A percentile compares a stretch with the other conserved stretches of the same genome.
Evolutionary conservation across 2,113 vertebrate species (phyloP).

Genomic region (Ariopsis seemanni): DNA sequence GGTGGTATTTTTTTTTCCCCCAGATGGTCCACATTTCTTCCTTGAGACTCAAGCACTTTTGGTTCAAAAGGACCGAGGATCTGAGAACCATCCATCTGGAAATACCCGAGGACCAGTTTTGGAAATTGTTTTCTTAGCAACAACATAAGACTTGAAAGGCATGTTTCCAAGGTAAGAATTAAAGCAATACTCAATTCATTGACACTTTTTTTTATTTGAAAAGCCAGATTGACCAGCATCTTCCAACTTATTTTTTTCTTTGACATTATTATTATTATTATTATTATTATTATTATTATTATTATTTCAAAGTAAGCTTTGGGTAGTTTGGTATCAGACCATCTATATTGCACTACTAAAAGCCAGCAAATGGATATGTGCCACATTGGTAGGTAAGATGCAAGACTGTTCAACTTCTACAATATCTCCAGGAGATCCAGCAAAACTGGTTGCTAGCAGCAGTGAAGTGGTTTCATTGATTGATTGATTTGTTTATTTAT

Average conservation of each 20-base stretch:
- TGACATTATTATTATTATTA: neutral
- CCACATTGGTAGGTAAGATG: neutral
- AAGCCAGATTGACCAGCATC: neutral
- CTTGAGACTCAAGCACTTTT: neutral
- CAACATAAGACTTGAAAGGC: neutral
- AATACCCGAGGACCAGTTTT: neutral
- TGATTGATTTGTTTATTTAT: neutral
- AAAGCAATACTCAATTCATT: neutral
- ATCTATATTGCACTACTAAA: slow-evolving; percentile 54
- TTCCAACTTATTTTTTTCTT: neutral
- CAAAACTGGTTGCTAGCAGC: neutral
- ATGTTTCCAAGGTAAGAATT: slow-evolving; percentile 1
- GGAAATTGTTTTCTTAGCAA: neutral
- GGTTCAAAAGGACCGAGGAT: neutral
- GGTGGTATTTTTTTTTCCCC: neutral
- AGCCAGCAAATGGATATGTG: slow-evolving; percentile 38
- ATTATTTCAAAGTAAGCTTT: neutral
- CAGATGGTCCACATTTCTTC: neutral
- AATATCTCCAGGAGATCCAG: neutral
- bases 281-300: too few species aligned
- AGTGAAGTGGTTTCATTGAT: neutral
- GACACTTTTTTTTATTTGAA: neutral
- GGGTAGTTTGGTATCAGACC: neutral
- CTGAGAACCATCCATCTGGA: neutral
- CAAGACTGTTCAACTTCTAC: neutral